A percentile compares a stretch with the other conserved stretches of the same genome.
Evolutionary conservation across 2,888 invertebrate species (phyloP).

Genomic region (Synanthedon myopaeformis): DNA sequence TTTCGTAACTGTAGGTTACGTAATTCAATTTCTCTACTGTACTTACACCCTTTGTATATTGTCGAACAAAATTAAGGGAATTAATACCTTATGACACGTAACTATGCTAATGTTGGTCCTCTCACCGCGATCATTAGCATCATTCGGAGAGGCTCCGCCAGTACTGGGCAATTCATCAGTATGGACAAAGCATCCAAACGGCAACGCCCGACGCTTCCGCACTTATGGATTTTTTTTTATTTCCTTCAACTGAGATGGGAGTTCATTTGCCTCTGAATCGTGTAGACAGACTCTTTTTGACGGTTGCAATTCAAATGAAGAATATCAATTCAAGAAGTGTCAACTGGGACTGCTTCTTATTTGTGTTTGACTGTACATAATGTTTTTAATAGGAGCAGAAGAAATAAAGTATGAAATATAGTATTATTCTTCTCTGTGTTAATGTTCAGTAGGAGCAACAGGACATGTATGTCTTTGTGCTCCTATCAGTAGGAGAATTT

Average conservation of each 20-base stretch:
- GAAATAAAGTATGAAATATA: too few species aligned
- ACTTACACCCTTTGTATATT: too few species aligned
- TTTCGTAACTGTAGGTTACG: too few species aligned
- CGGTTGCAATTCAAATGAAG: not conserved
- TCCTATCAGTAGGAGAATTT: too few species aligned
- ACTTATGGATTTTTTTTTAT: not conserved
- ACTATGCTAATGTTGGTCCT: not conserved
- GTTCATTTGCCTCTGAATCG: not conserved
- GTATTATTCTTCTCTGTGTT: too few species aligned
- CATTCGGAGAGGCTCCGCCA: not conserved
- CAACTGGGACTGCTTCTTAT: too few species aligned
- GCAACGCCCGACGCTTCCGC: conserved; percentile 3
- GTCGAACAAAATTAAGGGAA: not conserved
- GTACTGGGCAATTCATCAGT: not conserved
- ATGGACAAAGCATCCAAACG: not conserved
- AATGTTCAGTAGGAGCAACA: too few species aligned
- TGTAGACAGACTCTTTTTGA: not conserved
- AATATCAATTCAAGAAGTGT: too few species aligned
- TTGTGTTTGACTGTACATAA: too few species aligned
- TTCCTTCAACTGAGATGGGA: not conserved
- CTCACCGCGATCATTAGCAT: not conserved
- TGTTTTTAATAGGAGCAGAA: too few species aligned
- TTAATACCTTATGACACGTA: not conserved
- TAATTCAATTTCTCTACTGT: too few species aligned
- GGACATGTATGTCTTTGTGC: too few species aligned